Base-by-base conservation (phyloP, 2,797 vertebrate species). In the Lutjanus argentimaculatus region DNA sequence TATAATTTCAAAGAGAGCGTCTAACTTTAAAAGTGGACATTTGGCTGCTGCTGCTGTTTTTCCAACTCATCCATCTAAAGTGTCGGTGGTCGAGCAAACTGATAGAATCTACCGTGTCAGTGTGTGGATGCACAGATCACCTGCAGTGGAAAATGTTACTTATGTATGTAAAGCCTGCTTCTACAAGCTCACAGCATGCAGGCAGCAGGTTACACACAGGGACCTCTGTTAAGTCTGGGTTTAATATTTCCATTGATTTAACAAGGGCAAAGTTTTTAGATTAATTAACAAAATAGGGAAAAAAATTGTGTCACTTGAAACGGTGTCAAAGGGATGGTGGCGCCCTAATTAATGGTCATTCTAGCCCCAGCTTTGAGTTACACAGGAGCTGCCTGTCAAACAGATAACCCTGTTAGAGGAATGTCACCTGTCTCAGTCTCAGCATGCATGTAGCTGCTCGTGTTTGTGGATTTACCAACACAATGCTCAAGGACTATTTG, bases 311-410 rank as follows among this genome's bases (percentile, higher is more conserved):
- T 96, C 90, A 96, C 90, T 94, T 92, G 95, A 96, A 95, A 94
- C 95, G 25, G 89, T 95, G 93, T 95, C 92, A 94, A 90, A 87
- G 82, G 90, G 86, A 86, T 91, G 88, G 91, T 83, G 92, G 93
- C 82, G 88, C 92, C 94, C 95, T 96, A 96, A 95, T 96, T 97
- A 96, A 94, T 95, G 95, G 96, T 96, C 93, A 96, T 96, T 95
- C 95, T 95, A 97, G 94, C 94, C 95, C 88, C 73, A 94, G 95
- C 95, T 94, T 97, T 95, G 94, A 93, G 92, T 97, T 96, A 96
- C 95, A 96, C 89, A 43, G 81, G 83, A 88, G 85, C 84, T 86
- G 83, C 81, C 88, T 89, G 89, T 89, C 90, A 79, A 89, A 92
- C 83, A 80, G 88, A 92, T 88, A 94, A 93, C 90, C 85, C 90